Evolutionary conservation across 2,797 vertebrate genomes (phyloP), one percentile per base, ranked within the genome.

Genomic region (Lutjanus campechanus): DNA sequence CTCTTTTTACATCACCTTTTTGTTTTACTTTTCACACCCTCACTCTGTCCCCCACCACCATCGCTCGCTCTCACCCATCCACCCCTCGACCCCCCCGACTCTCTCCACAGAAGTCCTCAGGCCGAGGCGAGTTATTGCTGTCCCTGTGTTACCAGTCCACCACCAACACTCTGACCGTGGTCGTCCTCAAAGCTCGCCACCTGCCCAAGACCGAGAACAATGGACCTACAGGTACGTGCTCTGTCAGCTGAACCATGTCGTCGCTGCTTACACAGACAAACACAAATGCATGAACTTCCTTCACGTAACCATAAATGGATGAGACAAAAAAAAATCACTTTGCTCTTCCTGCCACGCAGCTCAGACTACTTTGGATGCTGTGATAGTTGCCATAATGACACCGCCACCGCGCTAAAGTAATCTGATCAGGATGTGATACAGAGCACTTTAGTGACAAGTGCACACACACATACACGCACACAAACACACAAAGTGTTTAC

Each of bases 71-170:
- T 63, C 19, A 11, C 4, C 12, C 36, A 36, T 62, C 29, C 17
- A 49, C 49, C 47, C 44, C 3, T 29, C 69, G 3, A 25, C 25
- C 25, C 25, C 25, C 16, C 15, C 46, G 5, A 44, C 29, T 75
- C 63, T 91, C 73, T 94, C 73, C 85, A 72, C 87, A 99, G 98
- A 98, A 97, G 91, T 97, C 95, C 15, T 95, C 96, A 11, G 98
- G 98, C 8, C 96, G 97, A 60, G 98, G 98, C 19, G 98, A 99
- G 91, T 85, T 99, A 63, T 95, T 99, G 91, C 95, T 99, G 40
- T 99, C 98, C 68, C 96, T 99, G 70, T 99, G 98, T 86, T 99
- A 99, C 92, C 98, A 99, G 89, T 99, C 98, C 66, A 98, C 97
- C 80, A 99, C 97, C 83, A 99, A 98, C 81, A 98, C 97, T 6